Evolutionary conservation across 1,140 invertebrate genomes (phyloP), one percentile per base, ranked within the genome.

Genomic region (Aricia agestis): DNA sequence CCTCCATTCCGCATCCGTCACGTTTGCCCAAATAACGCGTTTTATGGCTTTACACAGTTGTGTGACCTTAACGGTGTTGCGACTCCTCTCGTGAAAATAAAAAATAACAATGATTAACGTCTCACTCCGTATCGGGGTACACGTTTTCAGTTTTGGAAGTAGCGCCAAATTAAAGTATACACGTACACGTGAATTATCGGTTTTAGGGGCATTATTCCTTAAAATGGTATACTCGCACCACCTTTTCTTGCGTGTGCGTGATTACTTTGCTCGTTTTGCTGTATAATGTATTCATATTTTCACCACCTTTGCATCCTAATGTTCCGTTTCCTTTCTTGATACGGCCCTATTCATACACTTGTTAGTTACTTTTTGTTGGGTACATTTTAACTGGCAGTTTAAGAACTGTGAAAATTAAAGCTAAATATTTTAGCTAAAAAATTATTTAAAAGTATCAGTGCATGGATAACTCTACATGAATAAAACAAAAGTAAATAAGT

Each of bases 221-320:
- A 76, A 75, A 63, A 63, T 63, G 72, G 73, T 78, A 76, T 83
- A 78, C 79, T 77, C 76, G 75, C 75, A 74, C 76, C 78, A 70
- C 78, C 77, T 73, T 81, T 78, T 79, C 81, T 88, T 82, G 87
- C 89, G 85, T 91, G 86, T 84, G 84, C 87, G 79, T 89, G 83
- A 89, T 87, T 89, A 85, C 84, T 76, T 82, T 63, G 81, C 80
- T 80, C 79, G 81, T 80, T 82, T 82, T 83, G 79, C 83, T 77
- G 79, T 82, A 80, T 88, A 91, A 91, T 91, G 87, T 87, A 91
- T 89, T 89, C 89, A 87, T 82, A 87, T 91, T 89, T 89, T 88
- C 85, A 89, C 82, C 86, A 89, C 84, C 84, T 91, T 83, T 78
- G 80, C 85, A 86, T 89, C 81, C 82, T 86, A 83, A 86, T 89